A percentile compares a stretch with the other conserved stretches of the same genome.
Conservation (phyloP, 1,140 invertebrate genomes). For the Kradibia gibbosae region DNA sequence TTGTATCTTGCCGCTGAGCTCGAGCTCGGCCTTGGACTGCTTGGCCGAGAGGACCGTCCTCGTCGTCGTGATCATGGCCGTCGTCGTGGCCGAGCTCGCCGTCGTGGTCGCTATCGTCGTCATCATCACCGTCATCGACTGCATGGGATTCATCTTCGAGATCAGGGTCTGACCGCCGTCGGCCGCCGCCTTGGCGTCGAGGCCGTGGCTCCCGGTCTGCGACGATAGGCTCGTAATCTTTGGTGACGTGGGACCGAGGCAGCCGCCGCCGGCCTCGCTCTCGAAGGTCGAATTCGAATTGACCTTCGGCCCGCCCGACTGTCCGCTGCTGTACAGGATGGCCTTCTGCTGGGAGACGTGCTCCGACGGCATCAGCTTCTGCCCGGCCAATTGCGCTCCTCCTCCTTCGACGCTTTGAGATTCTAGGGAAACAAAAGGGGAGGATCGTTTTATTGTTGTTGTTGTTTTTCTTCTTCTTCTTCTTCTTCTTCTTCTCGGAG, state of each 20-base stretch:
- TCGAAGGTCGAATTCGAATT: slow-evolving; percentile 57
- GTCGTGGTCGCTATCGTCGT: background rate
- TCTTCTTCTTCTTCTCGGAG: no score
- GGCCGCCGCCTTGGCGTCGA: slow-evolving; percentile 56
- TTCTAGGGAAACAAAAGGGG: slow-evolving; percentile 63
- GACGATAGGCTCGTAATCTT: slow-evolving; percentile 55
- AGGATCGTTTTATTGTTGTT: slow-evolving; percentile 40
- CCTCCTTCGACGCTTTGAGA: slow-evolving; percentile 66
- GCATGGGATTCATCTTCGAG: background rate
- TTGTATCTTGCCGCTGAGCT: slow-evolving; percentile 57
- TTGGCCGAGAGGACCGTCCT: background rate
- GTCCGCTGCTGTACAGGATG: background rate
- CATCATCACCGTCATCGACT: background rate
- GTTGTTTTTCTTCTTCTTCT: no score
- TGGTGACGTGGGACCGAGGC: slow-evolving; percentile 48
- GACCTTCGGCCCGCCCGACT: slow-evolving; percentile 50
- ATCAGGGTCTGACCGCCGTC: background rate
- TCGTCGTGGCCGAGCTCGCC: background rate
- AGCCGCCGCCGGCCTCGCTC: slow-evolving; percentile 48
- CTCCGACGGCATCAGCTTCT: slow-evolving; percentile 58
- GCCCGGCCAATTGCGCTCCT: slow-evolving; percentile 61
- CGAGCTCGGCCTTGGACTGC: slow-evolving; percentile 59
- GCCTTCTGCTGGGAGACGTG: slow-evolving; percentile 19
- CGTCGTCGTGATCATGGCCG: background rate
- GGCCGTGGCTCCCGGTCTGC: slow-evolving; percentile 49